These are phyloP conservation scores for Cephus spinipes DNA, from an alignment of 2,888 invertebrate species.

Conservation along the genomic window DNA sequence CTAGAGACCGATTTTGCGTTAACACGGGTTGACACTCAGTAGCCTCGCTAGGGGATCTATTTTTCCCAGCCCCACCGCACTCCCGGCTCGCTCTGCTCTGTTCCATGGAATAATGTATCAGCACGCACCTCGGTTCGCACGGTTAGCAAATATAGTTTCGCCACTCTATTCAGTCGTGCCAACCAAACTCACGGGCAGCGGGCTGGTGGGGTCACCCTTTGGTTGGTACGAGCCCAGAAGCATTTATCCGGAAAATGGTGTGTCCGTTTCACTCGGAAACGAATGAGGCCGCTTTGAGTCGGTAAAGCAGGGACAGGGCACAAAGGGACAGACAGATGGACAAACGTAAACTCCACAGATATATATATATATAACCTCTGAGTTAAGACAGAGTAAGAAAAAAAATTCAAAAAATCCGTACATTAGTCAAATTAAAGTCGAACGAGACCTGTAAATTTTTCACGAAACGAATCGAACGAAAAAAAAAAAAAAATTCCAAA, in stretches of 20 bases:
- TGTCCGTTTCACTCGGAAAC: background rate
- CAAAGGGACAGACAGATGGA: background rate
- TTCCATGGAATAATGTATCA: constrained; percentile 40
- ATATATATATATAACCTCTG: background rate
- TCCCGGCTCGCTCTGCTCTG: constrained; percentile 7
- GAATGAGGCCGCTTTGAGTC: background rate
- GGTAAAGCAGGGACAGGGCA: background rate
- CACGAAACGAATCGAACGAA: background rate
- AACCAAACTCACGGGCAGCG: background rate
- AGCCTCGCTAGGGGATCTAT: constrained; percentile 39
- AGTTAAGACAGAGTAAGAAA: background rate
- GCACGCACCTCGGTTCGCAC: constrained; percentile 31
- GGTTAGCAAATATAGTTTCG: background rate
- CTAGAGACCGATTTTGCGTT: constrained; percentile 40
- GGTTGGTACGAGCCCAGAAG: background rate
- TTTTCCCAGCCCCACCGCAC: constrained; percentile 10
- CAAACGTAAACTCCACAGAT: background rate
- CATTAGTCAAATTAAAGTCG: background rate
- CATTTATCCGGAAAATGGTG: background rate
- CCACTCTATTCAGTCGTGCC: background rate
- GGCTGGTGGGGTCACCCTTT: background rate
- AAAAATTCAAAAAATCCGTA: background rate
- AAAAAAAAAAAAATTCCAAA: too few relatives aligned
- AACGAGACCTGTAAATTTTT: background rate
- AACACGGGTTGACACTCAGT: constrained; percentile 48